phyloP scores from a whole-genome alignment of 2,888 invertebrate species.

The Eucera pruinosa region DNA sequence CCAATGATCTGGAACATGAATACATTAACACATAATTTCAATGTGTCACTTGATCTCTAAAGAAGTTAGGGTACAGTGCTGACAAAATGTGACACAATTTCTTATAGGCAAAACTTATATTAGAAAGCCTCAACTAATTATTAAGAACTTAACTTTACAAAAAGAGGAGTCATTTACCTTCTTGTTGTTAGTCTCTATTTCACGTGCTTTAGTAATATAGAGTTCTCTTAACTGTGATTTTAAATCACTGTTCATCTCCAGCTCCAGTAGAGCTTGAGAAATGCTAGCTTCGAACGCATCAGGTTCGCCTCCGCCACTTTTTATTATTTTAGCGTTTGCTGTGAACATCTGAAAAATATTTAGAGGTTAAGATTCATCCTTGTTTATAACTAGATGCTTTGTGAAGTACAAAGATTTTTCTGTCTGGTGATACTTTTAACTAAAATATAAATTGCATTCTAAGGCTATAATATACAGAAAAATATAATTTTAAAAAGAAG shows the following conservation, averaged over 20 bases:
- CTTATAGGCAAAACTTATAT: no score
- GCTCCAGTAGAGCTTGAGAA: constrained; percentile 97
- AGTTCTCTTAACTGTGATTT: constrained; percentile 98
- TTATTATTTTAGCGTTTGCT: constrained; percentile 92
- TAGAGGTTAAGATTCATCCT: constrained; percentile 30
- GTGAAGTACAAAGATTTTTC: neutral
- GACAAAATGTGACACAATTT: no score
- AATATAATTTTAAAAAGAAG: neutral
- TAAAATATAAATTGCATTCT: neutral
- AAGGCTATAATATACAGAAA: neutral
- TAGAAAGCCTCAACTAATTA: no score
- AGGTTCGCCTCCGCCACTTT: constrained; percentile 95
- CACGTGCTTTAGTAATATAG: constrained; percentile 96
- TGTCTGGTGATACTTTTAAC: constrained; percentile 5
- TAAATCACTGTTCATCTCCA: constrained; percentile 98
- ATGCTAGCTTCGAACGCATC: constrained; percentile 96
- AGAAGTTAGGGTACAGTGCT: no score
- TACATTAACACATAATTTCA: no score
- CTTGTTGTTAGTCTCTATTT: constrained; percentile 96
- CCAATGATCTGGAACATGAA: no score
- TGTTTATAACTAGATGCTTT: constrained; percentile 35
- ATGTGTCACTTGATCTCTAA: no score
- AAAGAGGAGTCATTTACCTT: no score
- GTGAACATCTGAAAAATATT: constrained; percentile 88
- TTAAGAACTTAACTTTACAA: no score